Evolutionary conservation across 2,113 vertebrate species (phyloP).

Genomic region (Anoplopoma fimbria): DNA sequence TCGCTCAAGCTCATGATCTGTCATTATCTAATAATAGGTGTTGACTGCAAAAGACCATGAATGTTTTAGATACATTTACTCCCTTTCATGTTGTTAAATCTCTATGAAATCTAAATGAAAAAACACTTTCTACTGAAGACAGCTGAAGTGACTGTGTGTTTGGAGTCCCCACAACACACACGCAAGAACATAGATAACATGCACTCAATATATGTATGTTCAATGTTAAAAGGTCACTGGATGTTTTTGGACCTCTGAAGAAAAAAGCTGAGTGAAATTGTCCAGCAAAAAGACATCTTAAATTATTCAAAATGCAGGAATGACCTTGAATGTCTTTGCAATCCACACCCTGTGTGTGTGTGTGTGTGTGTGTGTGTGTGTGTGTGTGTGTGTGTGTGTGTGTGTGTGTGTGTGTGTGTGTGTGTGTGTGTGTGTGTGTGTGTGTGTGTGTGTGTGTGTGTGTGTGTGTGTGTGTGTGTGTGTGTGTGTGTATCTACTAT

Average conservation of each 20-base stretch:
- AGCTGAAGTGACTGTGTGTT: constrained; percentile 24
- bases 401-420: constrained; percentile 13
- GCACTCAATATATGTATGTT: constrained; percentile 13
- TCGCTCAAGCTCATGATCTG: constrained; percentile 32
- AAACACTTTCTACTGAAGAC: constrained; percentile 12
- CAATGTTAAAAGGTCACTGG: constrained; percentile 51
- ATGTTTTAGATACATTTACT: constrained; percentile 8
- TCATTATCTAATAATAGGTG: constrained; percentile 31
- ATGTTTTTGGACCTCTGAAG: constrained; percentile 41
- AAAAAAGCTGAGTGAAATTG: constrained; percentile 33
- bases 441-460: constrained; percentile 28
- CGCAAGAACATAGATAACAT: too few species aligned
- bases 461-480: constrained; percentile 27
- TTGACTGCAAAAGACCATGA: constrained; percentile 1
- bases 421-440: constrained; percentile 28
- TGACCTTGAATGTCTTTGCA: constrained; percentile 77
- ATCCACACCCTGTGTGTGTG: constrained; percentile 54
- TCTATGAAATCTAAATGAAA: background rate
- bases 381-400: constrained; percentile 16
- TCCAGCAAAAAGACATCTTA: constrained; percentile 60
- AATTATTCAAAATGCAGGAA: constrained; percentile 68
- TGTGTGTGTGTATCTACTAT: constrained; percentile 3
- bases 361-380: constrained; percentile 33
- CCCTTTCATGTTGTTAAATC: background rate
- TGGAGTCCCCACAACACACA: background rate